Evolutionary conservation across 2,888 invertebrate genomes (phyloP).

Genomic region (Tinea trinotella): DNA sequence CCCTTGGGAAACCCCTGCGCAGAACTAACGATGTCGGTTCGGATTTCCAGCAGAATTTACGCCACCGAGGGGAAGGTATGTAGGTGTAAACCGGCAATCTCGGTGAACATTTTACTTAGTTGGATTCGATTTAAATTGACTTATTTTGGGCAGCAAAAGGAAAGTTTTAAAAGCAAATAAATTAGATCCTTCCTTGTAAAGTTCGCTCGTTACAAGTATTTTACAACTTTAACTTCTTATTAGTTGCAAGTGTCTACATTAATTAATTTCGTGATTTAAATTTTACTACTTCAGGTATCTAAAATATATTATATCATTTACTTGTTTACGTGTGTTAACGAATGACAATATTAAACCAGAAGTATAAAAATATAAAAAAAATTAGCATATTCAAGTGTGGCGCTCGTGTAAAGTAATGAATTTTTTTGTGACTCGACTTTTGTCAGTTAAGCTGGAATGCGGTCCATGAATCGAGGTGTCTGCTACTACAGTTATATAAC

Average conservation of each 20-base stretch:
- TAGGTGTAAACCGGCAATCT: slow-evolving; percentile 44
- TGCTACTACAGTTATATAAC: no score
- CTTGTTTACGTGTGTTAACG: no score
- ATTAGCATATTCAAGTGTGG: background rate
- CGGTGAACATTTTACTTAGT: slow-evolving; percentile 27
- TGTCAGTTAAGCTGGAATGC: no score
- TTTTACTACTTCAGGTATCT: background rate
- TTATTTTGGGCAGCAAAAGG: slow-evolving; percentile 17
- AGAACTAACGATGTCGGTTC: slow-evolving; percentile 65
- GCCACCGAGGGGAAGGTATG: slow-evolving; percentile 38
- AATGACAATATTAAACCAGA: background rate
- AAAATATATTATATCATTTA: no score
- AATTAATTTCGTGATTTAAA: background rate
- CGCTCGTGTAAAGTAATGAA: background rate
- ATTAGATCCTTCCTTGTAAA: slow-evolving; percentile 14
- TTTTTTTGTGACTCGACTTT: no score
- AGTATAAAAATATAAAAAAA: background rate
- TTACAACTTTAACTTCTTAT: slow-evolving; percentile 1
- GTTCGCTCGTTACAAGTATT: slow-evolving; percentile 5
- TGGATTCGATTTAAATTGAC: slow-evolving; percentile 17
- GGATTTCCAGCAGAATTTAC: slow-evolving; percentile 67
- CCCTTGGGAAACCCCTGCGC: slow-evolving; percentile 54
- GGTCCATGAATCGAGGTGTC: no score
- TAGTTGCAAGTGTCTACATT: background rate
- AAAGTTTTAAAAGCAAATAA: slow-evolving; percentile 16